These are phyloP conservation scores for Sprattus sprattus DNA, from an alignment of 2,113 vertebrate species.

Conservation along the genomic window DNA sequence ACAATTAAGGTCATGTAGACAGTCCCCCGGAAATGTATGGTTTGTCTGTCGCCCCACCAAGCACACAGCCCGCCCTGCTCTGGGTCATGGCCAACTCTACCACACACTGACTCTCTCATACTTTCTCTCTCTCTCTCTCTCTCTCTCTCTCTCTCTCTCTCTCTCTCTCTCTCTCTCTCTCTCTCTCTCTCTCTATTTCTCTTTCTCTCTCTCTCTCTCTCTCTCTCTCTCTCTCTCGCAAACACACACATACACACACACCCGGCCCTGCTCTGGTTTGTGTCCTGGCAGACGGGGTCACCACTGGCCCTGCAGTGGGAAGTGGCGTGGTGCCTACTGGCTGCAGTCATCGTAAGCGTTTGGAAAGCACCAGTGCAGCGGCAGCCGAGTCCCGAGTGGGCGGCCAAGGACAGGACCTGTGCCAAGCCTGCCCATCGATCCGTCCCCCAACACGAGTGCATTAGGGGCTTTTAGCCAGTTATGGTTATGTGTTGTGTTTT, in stretches of 20 bases:
- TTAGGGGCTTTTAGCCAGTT: background rate
- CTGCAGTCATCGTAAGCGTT: too few species aligned
- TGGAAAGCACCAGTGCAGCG: too few species aligned
- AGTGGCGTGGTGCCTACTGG: too few species aligned
- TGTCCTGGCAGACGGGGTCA: too few species aligned
- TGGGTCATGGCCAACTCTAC: background rate
- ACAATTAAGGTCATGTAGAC: background rate
- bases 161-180: background rate
- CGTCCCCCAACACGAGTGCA: background rate
- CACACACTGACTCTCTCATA: background rate
- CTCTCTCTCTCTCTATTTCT: background rate
- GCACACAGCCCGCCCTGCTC: background rate
- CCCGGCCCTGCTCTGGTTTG: background rate
- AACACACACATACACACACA: background rate
- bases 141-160: background rate
- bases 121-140: background rate
- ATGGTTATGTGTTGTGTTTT: background rate
- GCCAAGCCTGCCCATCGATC: too few species aligned
- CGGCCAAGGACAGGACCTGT: too few species aligned
- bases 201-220: background rate
- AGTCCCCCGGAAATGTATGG: background rate
- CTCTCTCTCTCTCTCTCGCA: too few species aligned
- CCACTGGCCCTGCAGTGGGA: too few species aligned
- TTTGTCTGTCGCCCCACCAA: background rate
- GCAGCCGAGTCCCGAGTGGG: too few species aligned